Base-by-base conservation (phyloP, 1,140 invertebrate species). In the Drosophila bocki region DNA sequence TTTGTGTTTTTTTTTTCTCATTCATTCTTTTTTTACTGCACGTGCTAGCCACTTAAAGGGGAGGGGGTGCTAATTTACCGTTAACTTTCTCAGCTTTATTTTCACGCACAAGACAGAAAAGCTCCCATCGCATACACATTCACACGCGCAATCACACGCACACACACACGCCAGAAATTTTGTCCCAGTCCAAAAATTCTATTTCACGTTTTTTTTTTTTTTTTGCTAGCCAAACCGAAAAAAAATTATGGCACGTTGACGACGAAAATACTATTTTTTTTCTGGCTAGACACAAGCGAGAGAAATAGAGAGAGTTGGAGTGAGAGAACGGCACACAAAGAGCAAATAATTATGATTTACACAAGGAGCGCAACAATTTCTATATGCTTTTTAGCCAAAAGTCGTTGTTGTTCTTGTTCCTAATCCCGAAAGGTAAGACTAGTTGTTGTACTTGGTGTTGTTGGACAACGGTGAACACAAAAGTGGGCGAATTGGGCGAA, bases 161-260 rank as follows among this genome's bases (percentile, higher is more conserved):
- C 29, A 51, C 26, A 51, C 42, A 64, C 26, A 51, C 56, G 56
- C n/a, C n/a, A 8, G 50, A 45, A 33, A 58, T 44, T 71, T 45
- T 68, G 74, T 77, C 75, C 75, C 74, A 77, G 56, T 68, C 75
- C 62, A 60, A 67, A 77, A 80, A 69, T 57, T 69, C 33, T 60
- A 69, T 83, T 79, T 78, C 59, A 60, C 32, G 50, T 51, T 29
- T 2, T 44, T 33, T 19, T 37, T 48, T 48, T 50, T 83, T 86
- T 80, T 82, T 87, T 72, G 75, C 83, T 83, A 42, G 70, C 67
- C 56, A 87, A 86, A 65, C 48, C 35, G 63, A 79, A 87, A 87
- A 75, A 68, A 68, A 86, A 86, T 80, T 87, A 82, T 86, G 75
- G 75, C 64, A 80, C 77, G 82, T 78, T 84, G 78, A 81, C 81